Conservation (phyloP, 2,888 invertebrate species). For the Acleris holmiana region DNA sequence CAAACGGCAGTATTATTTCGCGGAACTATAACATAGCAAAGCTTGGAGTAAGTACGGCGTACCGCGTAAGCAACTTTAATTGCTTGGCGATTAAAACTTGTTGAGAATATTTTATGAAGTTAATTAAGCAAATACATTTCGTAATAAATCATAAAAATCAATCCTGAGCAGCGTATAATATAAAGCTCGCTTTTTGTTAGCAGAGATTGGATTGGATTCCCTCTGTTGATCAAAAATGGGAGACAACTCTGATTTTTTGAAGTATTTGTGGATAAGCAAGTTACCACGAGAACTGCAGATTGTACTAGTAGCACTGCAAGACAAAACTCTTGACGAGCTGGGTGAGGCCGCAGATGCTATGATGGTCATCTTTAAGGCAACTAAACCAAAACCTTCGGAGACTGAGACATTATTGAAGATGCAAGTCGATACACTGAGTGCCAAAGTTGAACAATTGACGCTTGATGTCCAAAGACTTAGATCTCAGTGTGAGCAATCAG, state of each 20-base stretch:
- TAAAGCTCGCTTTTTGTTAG: no score
- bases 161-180: no score
- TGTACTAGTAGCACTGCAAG: neutral
- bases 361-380: neutral
- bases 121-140: no score
- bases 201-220: no score
- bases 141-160: no score
- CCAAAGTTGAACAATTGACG: slow-evolving; percentile 9
- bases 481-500: neutral
- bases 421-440: slow-evolving; percentile 4
- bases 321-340: slow-evolving; percentile 12
- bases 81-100: no score
- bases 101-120: no score
- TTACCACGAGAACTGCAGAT: slow-evolving; percentile 8
- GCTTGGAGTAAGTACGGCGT: no score
- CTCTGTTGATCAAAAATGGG: neutral
- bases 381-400: neutral
- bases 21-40: no score
- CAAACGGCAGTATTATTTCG: no score
- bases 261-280: slow-evolving; percentile 1
- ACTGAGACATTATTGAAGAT: neutral
- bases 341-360: slow-evolving; percentile 8
- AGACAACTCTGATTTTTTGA: neutral
- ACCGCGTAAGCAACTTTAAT: no score
- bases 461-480: neutral